Conservation (phyloP, 2,888 invertebrate genomes). For the Cybosia mesomella region DNA sequence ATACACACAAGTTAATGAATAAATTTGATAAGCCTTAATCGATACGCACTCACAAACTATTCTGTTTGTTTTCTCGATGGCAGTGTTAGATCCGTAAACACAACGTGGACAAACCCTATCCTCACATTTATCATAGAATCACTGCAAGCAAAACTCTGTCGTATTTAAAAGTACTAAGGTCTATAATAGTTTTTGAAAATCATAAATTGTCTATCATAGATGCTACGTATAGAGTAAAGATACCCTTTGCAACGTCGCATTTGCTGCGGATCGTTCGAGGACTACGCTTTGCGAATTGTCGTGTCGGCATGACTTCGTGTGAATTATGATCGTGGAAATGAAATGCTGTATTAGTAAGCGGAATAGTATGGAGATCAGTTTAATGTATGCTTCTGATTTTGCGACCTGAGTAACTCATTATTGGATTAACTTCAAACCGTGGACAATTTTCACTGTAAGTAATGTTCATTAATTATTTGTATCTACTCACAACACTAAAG, state of each 20-base stretch:
- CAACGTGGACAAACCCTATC: slow-evolving; percentile 43
- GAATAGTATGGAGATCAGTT: slow-evolving; percentile 31
- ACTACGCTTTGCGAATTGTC: slow-evolving; percentile 45
- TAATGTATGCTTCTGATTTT: slow-evolving; percentile 5
- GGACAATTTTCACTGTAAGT: not conserved
- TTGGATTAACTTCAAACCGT: not conserved
- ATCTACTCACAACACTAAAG: not conserved
- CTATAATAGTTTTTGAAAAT: slow-evolving; percentile 25
- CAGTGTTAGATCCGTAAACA: slow-evolving; percentile 55
- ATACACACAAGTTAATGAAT: slow-evolving; percentile 48
- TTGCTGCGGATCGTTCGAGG: slow-evolving; percentile 43
- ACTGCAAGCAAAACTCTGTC: slow-evolving; percentile 32
- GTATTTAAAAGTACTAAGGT: slow-evolving; percentile 31
- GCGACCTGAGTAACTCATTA: not conserved
- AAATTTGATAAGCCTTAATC: slow-evolving; percentile 57
- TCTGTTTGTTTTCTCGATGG: slow-evolving; percentile 55
- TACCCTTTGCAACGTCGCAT: slow-evolving; percentile 55
- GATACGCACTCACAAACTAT: slow-evolving; percentile 44
- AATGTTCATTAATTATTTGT: not conserved
- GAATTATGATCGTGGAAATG: slow-evolving; percentile 45
- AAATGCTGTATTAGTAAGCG: slow-evolving; percentile 27
- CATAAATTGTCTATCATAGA: slow-evolving; percentile 42
- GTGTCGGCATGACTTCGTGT: slow-evolving; percentile 44
- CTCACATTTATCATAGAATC: slow-evolving; percentile 20
- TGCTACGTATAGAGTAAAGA: slow-evolving; percentile 54